Evolutionary conservation across 1,140 invertebrate species (phyloP), one percentile per base, ranked within the genome.

Genomic region (Aphis gossypii): DNA sequence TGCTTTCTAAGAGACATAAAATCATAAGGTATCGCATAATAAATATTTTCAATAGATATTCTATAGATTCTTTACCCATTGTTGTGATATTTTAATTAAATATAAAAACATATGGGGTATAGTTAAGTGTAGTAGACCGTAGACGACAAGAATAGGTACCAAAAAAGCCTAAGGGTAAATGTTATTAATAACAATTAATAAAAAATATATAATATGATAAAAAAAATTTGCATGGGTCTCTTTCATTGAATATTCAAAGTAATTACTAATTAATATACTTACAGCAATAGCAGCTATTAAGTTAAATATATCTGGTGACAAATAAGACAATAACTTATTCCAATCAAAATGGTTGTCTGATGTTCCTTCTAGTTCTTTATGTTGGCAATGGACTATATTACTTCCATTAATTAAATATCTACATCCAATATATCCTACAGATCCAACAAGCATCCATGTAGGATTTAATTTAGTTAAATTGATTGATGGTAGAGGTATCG

Each of bases 241-340:
- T 90, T 41, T 60, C 56, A 90, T 25, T 5, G 2, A 23, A 48
- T 46, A 48, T 14, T 30, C 11, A 46, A n/a, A 14, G 7, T n/a
- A 21, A 89, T 56, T 11, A 11, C 35, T 89, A 54, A 51, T 38
- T 56, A 93, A 93, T 89, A 87, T 46, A 95, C 95, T 96, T 94
- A 96, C 96, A 90, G 95, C 95, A 93, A 96, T 95, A 51, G 96
- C 96, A 21, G 96, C 95, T 20, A 97, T 94, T 23, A 97, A 95
- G 94, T 96, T 96, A 95, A 96, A 96, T 89, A 96, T 92, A 95
- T 96, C 95, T 48, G 96, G 96, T 94, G 96, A 95, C 94, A 97
- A 94, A 95, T 97, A 96, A 94, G 96, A 94, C 96, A 97, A 96
- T 95, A 97, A 96, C 94, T 96, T 95, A 94, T 95, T 94, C 97